These are phyloP conservation scores for Napeogenes inachia DNA, from an alignment of 2,888 invertebrate species.

Conservation along the genomic window DNA sequence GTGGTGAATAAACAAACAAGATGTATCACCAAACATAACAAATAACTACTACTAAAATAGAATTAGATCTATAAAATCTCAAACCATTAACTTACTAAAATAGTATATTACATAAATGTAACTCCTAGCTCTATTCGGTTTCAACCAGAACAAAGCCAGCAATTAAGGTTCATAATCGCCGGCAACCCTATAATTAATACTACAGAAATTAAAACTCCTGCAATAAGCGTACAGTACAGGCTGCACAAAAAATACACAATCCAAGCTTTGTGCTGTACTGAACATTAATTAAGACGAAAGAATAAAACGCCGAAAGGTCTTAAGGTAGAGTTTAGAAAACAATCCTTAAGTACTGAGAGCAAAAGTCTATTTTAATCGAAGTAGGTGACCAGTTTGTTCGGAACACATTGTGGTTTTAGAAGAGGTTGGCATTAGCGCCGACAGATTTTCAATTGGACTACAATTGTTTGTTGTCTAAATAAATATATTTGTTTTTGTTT, in stretches of 20 bases:
- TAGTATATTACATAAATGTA: slow-evolving; percentile 24
- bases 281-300: slow-evolving; percentile 70
- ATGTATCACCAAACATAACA: background rate
- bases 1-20: background rate
- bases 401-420: slow-evolving; percentile 49
- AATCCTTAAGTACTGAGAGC: slow-evolving; percentile 33
- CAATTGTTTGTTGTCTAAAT: slow-evolving; percentile 21
- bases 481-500: slow-evolving; percentile 3
- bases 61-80: background rate
- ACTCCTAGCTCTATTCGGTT: slow-evolving; percentile 51
- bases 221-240: slow-evolving; percentile 51
- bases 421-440: slow-evolving; percentile 45
- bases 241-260: slow-evolving; percentile 64
- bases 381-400: slow-evolving; percentile 43
- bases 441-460: slow-evolving; percentile 37
- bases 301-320: slow-evolving; percentile 47
- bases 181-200: slow-evolving; percentile 66
- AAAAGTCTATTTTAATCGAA: slow-evolving; percentile 37
- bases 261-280: slow-evolving; percentile 63
- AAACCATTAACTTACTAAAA: background rate
- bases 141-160: slow-evolving; percentile 56
- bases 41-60: background rate
- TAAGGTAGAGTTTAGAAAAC: slow-evolving; percentile 37
- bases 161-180: slow-evolving; percentile 64
- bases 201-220: slow-evolving; percentile 65